Evolutionary conservation across 2,797 vertebrate genomes (phyloP).

Genomic region (Pseudochirops corinnae): DNA sequence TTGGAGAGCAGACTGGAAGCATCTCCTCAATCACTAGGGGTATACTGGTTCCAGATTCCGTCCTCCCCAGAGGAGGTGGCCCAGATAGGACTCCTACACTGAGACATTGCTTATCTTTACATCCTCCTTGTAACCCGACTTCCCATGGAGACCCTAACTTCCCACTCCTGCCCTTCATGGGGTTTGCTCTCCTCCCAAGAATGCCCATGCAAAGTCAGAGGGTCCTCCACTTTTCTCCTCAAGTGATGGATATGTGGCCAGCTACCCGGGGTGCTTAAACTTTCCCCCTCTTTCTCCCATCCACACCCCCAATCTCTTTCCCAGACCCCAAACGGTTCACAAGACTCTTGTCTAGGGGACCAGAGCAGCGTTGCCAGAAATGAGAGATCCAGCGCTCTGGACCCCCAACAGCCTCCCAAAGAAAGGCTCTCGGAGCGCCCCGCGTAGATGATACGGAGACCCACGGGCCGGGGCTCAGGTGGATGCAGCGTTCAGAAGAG

Average conservation of each 20-base stretch:
- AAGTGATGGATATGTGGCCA: neutral
- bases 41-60: neutral
- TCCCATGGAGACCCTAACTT: neutral
- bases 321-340: neutral
- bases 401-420: neutral
- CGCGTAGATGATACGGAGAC: neutral
- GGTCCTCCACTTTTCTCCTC: neutral
- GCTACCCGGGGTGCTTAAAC: neutral
- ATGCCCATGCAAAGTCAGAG: neutral
- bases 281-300: neutral
- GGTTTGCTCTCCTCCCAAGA: neutral
- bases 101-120: neutral
- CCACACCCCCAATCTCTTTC: conserved; percentile 40
- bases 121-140: neutral
- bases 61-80: neutral
- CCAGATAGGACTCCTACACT: neutral
- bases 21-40: neutral
- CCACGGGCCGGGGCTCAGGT: neutral
- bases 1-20: neutral
- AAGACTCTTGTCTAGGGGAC: too few relatives aligned
- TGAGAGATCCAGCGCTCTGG: neutral
- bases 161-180: neutral
- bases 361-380: neutral
- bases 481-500: neutral
- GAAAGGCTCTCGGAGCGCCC: neutral